phyloP scores from a whole-genome alignment of 2,113 vertebrate genomes.

The Hyperopisus bebe region DNA sequence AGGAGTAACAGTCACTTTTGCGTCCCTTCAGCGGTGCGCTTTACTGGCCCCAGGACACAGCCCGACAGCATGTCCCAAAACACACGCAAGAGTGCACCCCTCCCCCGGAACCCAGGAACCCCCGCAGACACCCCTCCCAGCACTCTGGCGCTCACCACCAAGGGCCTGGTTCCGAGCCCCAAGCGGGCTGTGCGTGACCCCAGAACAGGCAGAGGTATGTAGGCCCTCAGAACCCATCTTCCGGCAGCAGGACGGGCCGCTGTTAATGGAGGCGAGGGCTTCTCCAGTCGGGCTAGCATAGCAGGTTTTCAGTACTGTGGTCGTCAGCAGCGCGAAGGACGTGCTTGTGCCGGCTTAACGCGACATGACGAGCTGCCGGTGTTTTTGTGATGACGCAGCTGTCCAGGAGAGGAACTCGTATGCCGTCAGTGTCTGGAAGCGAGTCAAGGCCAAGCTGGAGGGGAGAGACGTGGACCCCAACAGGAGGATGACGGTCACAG shows the following conservation, averaged over 20 bases:
- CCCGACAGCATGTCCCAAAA: constrained; percentile 97
- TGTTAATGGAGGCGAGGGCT: not conserved
- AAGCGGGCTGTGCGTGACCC: constrained; percentile 93
- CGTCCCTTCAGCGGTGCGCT: constrained; percentile 75
- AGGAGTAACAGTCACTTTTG: not conserved
- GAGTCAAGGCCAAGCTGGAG: constrained; percentile 97
- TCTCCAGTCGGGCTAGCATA: not conserved
- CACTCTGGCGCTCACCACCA: constrained; percentile 71
- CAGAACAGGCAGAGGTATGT: constrained; percentile 93
- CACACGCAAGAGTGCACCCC: constrained; percentile 68
- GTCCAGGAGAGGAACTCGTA: constrained; percentile 97
- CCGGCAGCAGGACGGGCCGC: not conserved
- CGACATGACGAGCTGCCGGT: not conserved
- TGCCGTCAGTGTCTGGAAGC: constrained; percentile 97
- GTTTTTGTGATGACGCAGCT: constrained; percentile 54
- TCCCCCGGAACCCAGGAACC: constrained; percentile 85
- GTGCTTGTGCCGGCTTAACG: not conserved
- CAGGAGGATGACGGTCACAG: constrained; percentile 86
- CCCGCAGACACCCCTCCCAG: constrained; percentile 91
- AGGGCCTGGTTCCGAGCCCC: constrained; percentile 86
- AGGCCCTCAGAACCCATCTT: not conserved
- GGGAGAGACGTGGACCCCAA: constrained; percentile 92
- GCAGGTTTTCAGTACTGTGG: not conserved
- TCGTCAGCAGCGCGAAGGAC: not conserved
- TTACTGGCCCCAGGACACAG: constrained; percentile 87